Evolutionary conservation across 2,888 invertebrate genomes (phyloP).

Genomic region (Philonicus albiceps): DNA sequence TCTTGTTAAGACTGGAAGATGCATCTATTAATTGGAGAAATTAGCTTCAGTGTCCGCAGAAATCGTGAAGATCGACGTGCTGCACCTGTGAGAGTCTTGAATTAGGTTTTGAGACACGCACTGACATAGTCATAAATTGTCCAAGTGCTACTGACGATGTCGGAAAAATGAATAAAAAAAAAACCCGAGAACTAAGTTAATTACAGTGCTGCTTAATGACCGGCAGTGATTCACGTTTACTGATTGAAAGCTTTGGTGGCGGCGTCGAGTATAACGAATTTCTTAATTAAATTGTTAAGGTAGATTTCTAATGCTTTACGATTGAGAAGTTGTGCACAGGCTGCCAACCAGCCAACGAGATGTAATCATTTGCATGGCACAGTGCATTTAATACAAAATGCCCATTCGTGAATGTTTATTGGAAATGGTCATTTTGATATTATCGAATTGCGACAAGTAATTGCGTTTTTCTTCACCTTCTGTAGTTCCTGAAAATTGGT

Average conservation of each 20-base stretch:
- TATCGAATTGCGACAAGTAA: not conserved
- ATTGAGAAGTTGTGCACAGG: not conserved
- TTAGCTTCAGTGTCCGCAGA: not conserved
- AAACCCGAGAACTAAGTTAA: not conserved
- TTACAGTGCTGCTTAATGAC: not conserved
- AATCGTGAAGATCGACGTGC: not conserved
- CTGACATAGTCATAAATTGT: not conserved
- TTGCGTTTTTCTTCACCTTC: not conserved
- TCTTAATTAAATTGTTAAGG: not conserved
- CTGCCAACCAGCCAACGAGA: not conserved
- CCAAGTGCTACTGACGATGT: not conserved
- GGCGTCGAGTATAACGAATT: not conserved
- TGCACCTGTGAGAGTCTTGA: not conserved
- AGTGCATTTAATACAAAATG: not conserved
- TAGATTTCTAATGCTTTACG: not conserved
- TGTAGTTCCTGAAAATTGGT: not conserved
- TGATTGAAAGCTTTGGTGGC: not conserved
- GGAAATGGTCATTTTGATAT: not conserved
- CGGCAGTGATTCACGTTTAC: not conserved
- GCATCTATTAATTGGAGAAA: not conserved
- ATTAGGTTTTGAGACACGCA: not conserved
- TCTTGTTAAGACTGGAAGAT: not conserved
- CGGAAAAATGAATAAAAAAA: not conserved
- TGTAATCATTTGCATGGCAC: not conserved
- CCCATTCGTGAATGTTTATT: not conserved